Conservation (phyloP, 2,888 invertebrate genomes). For the Acrobasis suavella region DNA sequence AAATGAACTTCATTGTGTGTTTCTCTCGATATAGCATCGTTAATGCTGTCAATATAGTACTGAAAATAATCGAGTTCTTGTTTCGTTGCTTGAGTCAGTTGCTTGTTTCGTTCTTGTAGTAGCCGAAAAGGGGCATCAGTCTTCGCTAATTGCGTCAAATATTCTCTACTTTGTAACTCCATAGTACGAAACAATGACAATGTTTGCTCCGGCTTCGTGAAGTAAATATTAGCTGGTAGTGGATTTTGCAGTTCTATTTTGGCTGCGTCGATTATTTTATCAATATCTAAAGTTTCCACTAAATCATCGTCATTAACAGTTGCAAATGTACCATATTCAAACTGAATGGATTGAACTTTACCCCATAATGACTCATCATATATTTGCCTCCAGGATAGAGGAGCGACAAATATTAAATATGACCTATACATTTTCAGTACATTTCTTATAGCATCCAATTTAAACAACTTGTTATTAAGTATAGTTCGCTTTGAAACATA, state of each 20-base stretch:
- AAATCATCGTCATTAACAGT: slow-evolving; percentile 72
- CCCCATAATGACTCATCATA: slow-evolving; percentile 63
- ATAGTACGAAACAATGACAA: slow-evolving; percentile 68
- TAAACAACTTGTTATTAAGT: slow-evolving; percentile 69
- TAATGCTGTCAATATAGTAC: slow-evolving; percentile 66
- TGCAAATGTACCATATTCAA: slow-evolving; percentile 63
- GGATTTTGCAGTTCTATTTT: slow-evolving; percentile 61
- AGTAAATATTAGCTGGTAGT: slow-evolving; percentile 56
- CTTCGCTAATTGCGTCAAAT: slow-evolving; percentile 66
- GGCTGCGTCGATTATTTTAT: slow-evolving; percentile 66
- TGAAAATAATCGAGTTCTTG: slow-evolving; percentile 72
- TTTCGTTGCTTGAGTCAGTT: slow-evolving; percentile 58
- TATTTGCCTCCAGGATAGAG: slow-evolving; percentile 68
- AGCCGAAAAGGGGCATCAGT: slow-evolving; percentile 60
- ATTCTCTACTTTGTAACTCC: slow-evolving; percentile 76
- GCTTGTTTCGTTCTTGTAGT: slow-evolving; percentile 60
- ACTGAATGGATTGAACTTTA: slow-evolving; percentile 63
- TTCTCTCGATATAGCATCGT: slow-evolving; percentile 63
- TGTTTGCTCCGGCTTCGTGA: slow-evolving; percentile 64
- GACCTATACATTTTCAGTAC: slow-evolving; percentile 68
- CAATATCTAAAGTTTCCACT: slow-evolving; percentile 67
- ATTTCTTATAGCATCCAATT: slow-evolving; percentile 67
- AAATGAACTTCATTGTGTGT: slow-evolving; percentile 62
- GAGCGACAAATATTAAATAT: slow-evolving; percentile 70
- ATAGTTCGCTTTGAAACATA: slow-evolving; percentile 61